phyloP scores from a whole-genome alignment of 2,113 vertebrate species.

The Felis chaus region DNA sequence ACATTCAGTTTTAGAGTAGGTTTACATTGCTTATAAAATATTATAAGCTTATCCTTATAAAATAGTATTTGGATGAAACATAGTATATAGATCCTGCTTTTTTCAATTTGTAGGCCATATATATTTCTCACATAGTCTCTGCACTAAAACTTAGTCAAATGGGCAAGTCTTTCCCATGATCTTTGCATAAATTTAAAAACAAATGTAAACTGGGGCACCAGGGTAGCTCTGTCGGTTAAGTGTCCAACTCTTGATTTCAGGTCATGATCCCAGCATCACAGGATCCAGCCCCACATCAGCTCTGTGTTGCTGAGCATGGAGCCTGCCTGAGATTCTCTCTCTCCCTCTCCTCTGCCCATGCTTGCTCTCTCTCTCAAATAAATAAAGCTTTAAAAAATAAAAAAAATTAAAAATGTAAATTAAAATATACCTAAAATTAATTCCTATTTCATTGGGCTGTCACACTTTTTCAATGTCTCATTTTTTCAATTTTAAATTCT shows the following conservation, averaged over 20 bases:
- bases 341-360: no score
- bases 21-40: neutral
- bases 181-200: neutral
- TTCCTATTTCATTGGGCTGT: neutral
- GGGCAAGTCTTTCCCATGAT: neutral
- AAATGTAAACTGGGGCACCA: neutral
- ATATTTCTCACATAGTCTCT: neutral
- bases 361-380: no score
- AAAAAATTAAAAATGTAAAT: neutral
- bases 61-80: constrained; percentile 18
- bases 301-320: no score
- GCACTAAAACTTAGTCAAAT: neutral
- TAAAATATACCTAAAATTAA: constrained; percentile 40
- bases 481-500: constrained; percentile 49
- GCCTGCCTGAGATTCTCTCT: no score
- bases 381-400: no score
- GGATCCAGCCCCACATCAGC: no score
- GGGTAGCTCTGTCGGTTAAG: no score
- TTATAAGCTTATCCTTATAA: neutral
- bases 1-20: neutral
- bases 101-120: neutral
- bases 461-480: neutral
- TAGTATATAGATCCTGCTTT: neutral
- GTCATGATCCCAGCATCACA: no score
- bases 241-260: no score